Percentiles rank a stretch among this genome's conserved stretches.
phyloP scores from a whole-genome alignment of 2,797 vertebrate species.

The Delichon dasypus region DNA sequence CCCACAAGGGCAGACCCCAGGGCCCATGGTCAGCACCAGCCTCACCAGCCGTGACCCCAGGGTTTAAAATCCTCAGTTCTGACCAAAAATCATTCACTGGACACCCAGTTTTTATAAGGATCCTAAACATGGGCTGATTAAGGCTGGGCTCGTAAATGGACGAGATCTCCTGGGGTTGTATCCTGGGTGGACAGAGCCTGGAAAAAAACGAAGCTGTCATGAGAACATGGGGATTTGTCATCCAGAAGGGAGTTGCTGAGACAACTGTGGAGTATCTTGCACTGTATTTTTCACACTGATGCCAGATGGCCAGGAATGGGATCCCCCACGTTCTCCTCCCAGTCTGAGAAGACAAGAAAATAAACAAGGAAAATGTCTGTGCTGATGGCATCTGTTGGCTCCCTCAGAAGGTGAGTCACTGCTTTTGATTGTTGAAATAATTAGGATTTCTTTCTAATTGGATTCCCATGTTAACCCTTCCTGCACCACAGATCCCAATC shows the following conservation, averaged over 20 bases:
- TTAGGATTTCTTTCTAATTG: not conserved
- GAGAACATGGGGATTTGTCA: not conserved
- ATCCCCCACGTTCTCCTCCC: constrained; percentile 30
- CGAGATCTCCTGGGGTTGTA: not conserved
- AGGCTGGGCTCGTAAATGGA: not conserved
- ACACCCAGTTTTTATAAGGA: not conserved
- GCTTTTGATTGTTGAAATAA: constrained; percentile 15
- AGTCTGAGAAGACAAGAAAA: constrained; percentile 29
- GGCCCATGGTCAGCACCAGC: not conserved
- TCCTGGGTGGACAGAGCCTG: not conserved
- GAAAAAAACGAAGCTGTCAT: not conserved
- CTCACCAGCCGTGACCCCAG: accelerated
- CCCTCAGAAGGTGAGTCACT: constrained; percentile 20
- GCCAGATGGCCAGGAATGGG: constrained; percentile 48
- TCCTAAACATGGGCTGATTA: not conserved
- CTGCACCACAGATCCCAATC: not conserved
- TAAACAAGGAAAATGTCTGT: constrained; percentile 20
- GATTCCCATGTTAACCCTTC: not conserved
- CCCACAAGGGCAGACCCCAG: not conserved
- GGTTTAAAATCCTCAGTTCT: not conserved
- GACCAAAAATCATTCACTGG: not conserved
- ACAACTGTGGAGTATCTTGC: not conserved
- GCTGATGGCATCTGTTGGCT: not conserved
- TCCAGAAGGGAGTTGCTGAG: not conserved
- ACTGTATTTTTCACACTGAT: constrained; percentile 14